These are phyloP conservation scores for Cephonodes hylas DNA, from an alignment of 2,888 invertebrate species.

Conservation along the genomic window DNA sequence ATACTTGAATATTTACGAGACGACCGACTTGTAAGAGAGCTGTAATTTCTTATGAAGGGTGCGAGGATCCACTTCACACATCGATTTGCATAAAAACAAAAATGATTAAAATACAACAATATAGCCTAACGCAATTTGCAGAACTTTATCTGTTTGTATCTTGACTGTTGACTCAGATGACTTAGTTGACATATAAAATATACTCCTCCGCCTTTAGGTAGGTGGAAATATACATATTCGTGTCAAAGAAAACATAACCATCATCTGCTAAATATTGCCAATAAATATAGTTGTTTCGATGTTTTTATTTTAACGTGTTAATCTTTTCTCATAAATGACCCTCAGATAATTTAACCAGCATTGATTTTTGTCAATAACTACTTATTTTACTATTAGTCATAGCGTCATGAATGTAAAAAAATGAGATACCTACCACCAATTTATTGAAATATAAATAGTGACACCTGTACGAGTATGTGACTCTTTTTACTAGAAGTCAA, in stretches of 20 bases:
- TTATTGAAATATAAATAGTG: background rate
- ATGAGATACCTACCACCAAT: background rate
- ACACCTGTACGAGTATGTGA: background rate
- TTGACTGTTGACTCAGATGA: slow-evolving; percentile 39
- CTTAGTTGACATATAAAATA: slow-evolving; percentile 39
- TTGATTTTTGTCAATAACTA: background rate
- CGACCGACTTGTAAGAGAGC: slow-evolving; percentile 61
- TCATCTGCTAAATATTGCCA: slow-evolving; percentile 17
- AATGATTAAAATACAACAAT: slow-evolving; percentile 61
- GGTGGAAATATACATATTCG: slow-evolving; percentile 28
- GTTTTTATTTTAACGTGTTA: background rate
- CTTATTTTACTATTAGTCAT: background rate
- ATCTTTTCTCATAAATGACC: background rate
- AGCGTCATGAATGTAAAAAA: background rate
- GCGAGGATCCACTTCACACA: slow-evolving; percentile 53
- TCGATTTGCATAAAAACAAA: slow-evolving; percentile 65
- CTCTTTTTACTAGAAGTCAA: background rate
- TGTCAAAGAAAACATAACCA: slow-evolving; percentile 15
- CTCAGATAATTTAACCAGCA: background rate
- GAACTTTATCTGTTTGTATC: slow-evolving; percentile 50
- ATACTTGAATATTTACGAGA: slow-evolving; percentile 44
- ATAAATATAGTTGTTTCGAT: slow-evolving; percentile 10
- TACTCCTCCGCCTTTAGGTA: slow-evolving; percentile 26
- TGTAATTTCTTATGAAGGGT: slow-evolving; percentile 62
- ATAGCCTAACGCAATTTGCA: slow-evolving; percentile 47